phyloP scores from a whole-genome alignment of 2,888 invertebrate genomes.

The Latrodectus hesperus region DNA sequence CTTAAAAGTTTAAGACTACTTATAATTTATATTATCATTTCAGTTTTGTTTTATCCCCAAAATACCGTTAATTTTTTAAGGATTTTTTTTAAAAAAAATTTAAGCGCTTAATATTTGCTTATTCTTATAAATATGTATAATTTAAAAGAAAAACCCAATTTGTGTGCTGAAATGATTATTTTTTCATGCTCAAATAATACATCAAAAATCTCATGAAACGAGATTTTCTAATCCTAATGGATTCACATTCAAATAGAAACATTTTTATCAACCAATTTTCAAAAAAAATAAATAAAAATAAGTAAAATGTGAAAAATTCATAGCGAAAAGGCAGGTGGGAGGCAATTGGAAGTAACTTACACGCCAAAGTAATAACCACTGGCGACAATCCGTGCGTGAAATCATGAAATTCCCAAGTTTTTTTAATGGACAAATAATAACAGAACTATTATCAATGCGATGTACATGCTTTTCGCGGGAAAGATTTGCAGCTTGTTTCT shows the following conservation, averaged over 20 bases:
- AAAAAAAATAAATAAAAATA: too few species aligned
- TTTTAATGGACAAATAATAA: conserved; percentile 17
- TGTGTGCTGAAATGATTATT: not conserved
- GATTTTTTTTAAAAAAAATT: too few species aligned
- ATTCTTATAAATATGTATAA: not conserved
- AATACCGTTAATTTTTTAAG: too few species aligned
- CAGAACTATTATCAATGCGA: not conserved
- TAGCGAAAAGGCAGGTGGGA: conserved; percentile 7
- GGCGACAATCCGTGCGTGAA: conserved; percentile 28
- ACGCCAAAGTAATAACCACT: conserved; percentile 3
- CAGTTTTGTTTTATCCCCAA: too few species aligned
- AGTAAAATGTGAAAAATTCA: not conserved
- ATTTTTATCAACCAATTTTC: too few species aligned
- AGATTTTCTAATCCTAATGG: not conserved
- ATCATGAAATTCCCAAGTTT: conserved; percentile 40
- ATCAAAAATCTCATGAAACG: not conserved
- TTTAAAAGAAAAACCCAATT: not conserved
- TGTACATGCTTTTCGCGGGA: too few species aligned
- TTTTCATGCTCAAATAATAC: not conserved
- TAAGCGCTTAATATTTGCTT: too few species aligned
- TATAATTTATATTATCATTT: too few species aligned
- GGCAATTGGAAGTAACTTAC: conserved; percentile 18
- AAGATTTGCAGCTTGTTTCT: too few species aligned
- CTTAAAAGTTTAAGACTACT: too few species aligned
- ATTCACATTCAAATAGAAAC: too few species aligned